phyloP scores from a whole-genome alignment of 2,113 vertebrate genomes.

The Chamaea fasciata region DNA sequence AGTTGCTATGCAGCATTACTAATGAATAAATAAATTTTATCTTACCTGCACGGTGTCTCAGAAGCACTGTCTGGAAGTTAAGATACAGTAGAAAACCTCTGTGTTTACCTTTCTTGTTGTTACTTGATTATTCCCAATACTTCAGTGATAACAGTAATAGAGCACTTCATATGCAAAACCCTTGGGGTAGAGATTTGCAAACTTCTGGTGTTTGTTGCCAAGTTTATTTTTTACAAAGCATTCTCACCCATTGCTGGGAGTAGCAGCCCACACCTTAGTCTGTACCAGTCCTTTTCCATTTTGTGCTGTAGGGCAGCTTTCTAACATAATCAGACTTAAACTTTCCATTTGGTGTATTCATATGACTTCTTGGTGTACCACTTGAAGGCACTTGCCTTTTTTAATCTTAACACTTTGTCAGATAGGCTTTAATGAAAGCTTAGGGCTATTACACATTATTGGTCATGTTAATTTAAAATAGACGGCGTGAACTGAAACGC shows the following conservation, averaged over 20 bases:
- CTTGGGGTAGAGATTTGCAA: slow-evolving; percentile 34
- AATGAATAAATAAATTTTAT: not conserved
- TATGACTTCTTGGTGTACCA: not conserved
- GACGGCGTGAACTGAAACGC: not conserved
- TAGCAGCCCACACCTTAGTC: not conserved
- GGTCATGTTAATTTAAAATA: not conserved
- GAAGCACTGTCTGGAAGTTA: not conserved
- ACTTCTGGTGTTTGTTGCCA: slow-evolving; percentile 7
- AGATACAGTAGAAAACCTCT: not conserved
- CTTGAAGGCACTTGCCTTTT: not conserved
- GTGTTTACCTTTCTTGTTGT: slow-evolving; percentile 12
- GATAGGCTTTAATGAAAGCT: not conserved
- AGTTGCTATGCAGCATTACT: not conserved
- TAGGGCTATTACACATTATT: not conserved
- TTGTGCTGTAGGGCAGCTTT: slow-evolving; percentile 4
- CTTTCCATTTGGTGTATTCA: not conserved
- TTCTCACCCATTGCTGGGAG: not conserved
- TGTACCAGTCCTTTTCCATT: not conserved
- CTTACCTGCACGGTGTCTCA: not conserved
- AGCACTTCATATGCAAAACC: slow-evolving; percentile 36
- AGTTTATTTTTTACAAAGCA: not conserved
- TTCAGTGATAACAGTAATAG: slow-evolving; percentile 37
- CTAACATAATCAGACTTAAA: not conserved
- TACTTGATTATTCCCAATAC: slow-evolving; percentile 37
- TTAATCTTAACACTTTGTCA: not conserved